Percentiles rank a stretch among this genome's conserved stretches.
Conservation (phyloP, 2,113 vertebrate species). For the Platycercus adscitus region DNA sequence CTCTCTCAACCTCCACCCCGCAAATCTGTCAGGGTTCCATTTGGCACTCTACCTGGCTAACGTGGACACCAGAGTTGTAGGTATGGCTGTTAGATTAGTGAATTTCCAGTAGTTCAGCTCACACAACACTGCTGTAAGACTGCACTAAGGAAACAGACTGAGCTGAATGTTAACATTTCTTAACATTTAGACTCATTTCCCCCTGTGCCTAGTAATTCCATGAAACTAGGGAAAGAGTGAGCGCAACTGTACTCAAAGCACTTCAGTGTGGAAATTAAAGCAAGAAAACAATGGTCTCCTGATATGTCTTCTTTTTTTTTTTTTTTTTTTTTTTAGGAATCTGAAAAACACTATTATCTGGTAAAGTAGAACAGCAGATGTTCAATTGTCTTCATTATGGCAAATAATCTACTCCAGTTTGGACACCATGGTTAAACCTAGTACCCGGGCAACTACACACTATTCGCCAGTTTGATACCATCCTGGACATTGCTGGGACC, state of each 20-base stretch:
- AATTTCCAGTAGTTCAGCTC: neutral
- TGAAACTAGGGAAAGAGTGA: neutral
- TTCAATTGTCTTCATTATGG: neutral
- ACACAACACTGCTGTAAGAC: accelerated
- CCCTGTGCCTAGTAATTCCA: neutral
- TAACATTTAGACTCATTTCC: neutral
- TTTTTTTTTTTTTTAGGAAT: neutral
- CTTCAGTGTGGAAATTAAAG: neutral
- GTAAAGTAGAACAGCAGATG: neutral
- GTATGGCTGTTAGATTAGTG: neutral
- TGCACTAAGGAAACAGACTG: neutral
- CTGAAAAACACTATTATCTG: neutral
- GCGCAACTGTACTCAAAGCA: neutral
- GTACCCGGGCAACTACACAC: neutral
- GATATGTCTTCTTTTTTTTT: neutral
- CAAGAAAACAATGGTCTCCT: neutral
- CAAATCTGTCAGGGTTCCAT: neutral
- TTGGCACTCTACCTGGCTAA: neutral
- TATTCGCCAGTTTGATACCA: neutral
- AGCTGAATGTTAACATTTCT: neutral
- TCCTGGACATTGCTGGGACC: accelerated
- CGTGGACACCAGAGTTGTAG: accelerated
- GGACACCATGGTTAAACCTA: neutral
- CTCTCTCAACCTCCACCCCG: neutral
- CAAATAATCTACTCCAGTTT: neutral